phyloP scores from a whole-genome alignment of 2,113 vertebrate genomes.

The Gallinago undulata region DNA sequence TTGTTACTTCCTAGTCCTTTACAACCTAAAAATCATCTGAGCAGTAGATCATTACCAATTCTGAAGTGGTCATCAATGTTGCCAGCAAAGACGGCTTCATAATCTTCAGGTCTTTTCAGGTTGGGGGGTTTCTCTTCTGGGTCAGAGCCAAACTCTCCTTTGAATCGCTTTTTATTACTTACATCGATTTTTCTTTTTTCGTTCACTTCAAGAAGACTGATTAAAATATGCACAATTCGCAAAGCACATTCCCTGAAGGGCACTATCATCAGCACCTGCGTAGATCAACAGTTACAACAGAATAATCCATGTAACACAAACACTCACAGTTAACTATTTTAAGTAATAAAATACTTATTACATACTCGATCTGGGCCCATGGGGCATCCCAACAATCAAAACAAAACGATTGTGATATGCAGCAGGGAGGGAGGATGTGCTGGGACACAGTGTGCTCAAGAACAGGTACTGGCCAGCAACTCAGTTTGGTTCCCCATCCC shows the following conservation, averaged over 20 bases:
- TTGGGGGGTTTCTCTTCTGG: slow-evolving; percentile 81
- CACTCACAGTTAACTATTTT: accelerated
- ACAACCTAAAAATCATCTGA: background rate
- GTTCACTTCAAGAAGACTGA: slow-evolving; percentile 85
- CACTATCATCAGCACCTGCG: slow-evolving; percentile 89
- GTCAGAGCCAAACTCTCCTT: slow-evolving; percentile 87
- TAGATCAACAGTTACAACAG: background rate
- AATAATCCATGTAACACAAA: background rate
- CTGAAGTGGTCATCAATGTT: slow-evolving; percentile 98
- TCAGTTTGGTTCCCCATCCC: background rate
- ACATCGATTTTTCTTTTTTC: slow-evolving; percentile 86
- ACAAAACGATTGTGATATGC: background rate
- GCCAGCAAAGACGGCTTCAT: slow-evolving; percentile 88
- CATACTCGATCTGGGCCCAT: too few species aligned
- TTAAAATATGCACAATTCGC: slow-evolving; percentile 84
- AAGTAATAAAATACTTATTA: background rate
- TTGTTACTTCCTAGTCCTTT: background rate
- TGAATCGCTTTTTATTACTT: slow-evolving; percentile 95
- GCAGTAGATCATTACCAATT: slow-evolving; percentile 81
- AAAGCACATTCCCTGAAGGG: slow-evolving; percentile 89
- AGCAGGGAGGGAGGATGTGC: background rate
- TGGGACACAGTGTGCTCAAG: background rate
- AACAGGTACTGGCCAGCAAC: background rate
- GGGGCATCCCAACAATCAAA: background rate
- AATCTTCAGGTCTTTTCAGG: slow-evolving; percentile 91